These are phyloP conservation scores for Antedon mediterranea DNA, from an alignment of 53 echinoderm and acorn worm species.

Conservation along the genomic window DNA sequence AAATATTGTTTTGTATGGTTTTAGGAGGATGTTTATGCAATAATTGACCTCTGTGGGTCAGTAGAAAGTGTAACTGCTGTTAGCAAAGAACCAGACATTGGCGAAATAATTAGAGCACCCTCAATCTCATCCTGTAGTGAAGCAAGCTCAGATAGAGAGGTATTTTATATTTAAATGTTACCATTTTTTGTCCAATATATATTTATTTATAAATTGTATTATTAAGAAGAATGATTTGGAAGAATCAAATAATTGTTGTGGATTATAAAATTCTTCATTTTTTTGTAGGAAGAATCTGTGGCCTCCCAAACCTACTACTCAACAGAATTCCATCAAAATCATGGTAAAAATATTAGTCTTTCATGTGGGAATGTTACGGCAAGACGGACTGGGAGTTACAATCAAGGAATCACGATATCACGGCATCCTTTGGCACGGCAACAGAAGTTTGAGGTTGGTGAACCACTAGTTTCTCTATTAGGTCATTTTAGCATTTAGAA, in stretches of 20 bases:
- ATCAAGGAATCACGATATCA: constrained; percentile 64
- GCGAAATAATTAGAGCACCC: constrained; percentile 39
- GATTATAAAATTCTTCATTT: not conserved
- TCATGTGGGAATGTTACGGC: constrained; percentile 58
- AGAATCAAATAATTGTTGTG: not conserved
- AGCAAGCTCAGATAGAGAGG: constrained; percentile 68
- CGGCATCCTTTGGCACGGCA: constrained; percentile 44
- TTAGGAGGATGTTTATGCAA: constrained; percentile 63
- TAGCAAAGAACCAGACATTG: constrained; percentile 38
- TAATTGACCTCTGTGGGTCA: constrained; percentile 72
- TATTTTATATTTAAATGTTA: too few relatives aligned
- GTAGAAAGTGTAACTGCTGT: constrained; percentile 59
- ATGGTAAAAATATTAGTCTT: constrained; percentile 67
- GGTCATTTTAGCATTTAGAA: too few relatives aligned
- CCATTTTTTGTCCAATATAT: too few relatives aligned
- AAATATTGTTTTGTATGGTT: constrained; percentile 3
- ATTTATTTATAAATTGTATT: too few relatives aligned
- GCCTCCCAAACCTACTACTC: constrained; percentile 21
- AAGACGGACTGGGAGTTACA: constrained; percentile 61
- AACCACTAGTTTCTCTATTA: too few relatives aligned
- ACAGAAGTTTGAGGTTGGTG: constrained; percentile 74
- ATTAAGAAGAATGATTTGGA: not conserved
- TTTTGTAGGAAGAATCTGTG: constrained; percentile 18
- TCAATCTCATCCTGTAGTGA: constrained; percentile 74
- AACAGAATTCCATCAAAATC: constrained; percentile 72